Evolutionary conservation across 2,797 vertebrate species (phyloP).

Genomic region (Anniella stebbinsi): DNA sequence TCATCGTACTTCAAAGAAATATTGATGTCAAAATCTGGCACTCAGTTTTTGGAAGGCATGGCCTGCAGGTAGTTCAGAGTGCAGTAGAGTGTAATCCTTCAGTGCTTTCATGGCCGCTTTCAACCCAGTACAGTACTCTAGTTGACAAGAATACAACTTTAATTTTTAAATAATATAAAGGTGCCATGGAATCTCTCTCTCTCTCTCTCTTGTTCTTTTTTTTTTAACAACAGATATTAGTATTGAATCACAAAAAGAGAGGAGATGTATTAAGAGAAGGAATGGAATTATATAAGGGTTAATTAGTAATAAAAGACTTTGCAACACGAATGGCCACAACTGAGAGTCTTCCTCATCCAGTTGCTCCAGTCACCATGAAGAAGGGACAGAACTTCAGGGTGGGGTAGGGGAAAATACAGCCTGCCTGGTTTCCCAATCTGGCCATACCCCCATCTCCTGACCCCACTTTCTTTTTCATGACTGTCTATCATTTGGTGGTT

Average conservation of each 20-base stretch:
- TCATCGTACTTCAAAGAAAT: not conserved
- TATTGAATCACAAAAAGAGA: not conserved
- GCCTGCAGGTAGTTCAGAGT: not conserved
- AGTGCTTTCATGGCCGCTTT: not conserved
- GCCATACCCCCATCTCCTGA: no score
- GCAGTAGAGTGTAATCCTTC: not conserved
- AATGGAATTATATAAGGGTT: not conserved
- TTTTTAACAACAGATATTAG: not conserved
- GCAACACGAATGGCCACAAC: not conserved
- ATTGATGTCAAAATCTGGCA: conserved; percentile 12
- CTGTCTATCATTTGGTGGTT: no score
- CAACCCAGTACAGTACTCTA: not conserved
- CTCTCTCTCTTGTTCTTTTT: no score
- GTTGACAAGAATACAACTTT: not conserved
- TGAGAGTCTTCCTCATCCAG: not conserved
- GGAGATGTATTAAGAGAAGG: not conserved
- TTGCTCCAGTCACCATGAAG: not conserved
- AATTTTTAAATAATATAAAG: not conserved
- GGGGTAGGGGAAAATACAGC: no score
- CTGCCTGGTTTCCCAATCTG: no score
- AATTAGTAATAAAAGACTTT: not conserved
- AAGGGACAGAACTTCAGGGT: no score
- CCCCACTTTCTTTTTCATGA: no score
- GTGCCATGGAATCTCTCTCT: not conserved
- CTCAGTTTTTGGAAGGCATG: not conserved